Conservation (phyloP, 2,797 vertebrate species). For the Pteropus rufus region DNA sequence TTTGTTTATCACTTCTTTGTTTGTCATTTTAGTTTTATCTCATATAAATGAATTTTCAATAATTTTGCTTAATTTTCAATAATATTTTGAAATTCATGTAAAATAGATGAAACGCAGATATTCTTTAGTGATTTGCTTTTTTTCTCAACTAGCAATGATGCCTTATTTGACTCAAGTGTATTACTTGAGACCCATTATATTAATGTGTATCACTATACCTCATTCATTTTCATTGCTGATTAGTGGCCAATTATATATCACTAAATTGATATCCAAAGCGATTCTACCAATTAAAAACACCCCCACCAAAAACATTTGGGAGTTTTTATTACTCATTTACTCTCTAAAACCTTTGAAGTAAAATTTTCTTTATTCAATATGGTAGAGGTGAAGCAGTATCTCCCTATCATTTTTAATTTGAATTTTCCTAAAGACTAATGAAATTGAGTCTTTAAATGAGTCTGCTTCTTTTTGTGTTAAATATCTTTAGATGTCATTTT, state of each 20-base stretch:
- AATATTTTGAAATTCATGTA: background rate
- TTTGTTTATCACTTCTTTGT: background rate
- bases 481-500: slow-evolving; percentile 18
- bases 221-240: background rate
- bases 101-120: background rate
- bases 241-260: background rate
- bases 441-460: background rate
- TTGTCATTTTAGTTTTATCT: background rate
- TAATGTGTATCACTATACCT: background rate
- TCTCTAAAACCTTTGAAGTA: background rate
- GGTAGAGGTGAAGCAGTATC: background rate
- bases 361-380: background rate
- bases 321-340: background rate
- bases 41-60: background rate
- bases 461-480: background rate
- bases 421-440: background rate
- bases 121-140: background rate
- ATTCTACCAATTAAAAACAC: background rate
- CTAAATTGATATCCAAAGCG: background rate
- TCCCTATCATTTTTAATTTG: background rate
- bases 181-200: background rate
- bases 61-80: background rate
- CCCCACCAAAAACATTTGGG: background rate
- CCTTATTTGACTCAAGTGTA: too few species aligned
- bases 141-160: background rate